Conservation (phyloP, 2,888 invertebrate genomes). For the Mythimna vitellina region DNA sequence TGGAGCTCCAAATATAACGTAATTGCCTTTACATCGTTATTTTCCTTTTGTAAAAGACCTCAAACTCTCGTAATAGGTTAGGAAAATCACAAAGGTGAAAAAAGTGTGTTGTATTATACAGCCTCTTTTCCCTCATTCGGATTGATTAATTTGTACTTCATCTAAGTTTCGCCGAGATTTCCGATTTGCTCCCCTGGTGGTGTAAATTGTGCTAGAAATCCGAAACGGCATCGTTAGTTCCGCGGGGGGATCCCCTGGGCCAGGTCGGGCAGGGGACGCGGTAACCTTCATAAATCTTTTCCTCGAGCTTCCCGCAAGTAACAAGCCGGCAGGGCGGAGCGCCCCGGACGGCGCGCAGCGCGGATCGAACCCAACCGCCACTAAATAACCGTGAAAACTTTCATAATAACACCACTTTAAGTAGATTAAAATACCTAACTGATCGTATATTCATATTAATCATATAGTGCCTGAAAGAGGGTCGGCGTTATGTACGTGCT, state of each 20-base stretch:
- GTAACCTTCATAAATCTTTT: constrained; percentile 89
- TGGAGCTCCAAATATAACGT: constrained; percentile 4
- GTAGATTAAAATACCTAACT: constrained; percentile 83
- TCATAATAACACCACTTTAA: constrained; percentile 84
- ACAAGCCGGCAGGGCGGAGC: constrained; percentile 79
- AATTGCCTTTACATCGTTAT: constrained; percentile 21
- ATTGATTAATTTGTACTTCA: constrained; percentile 82
- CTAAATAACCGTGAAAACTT: constrained; percentile 85
- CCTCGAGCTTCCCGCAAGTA: constrained; percentile 86
- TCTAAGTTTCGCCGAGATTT: constrained; percentile 83
- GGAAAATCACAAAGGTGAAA: constrained; percentile 65
- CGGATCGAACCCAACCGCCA: constrained; percentile 68
- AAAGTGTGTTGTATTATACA: constrained; percentile 75
- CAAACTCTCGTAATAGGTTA: constrained; percentile 36
- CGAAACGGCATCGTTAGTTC: constrained; percentile 88
- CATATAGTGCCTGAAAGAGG: constrained; percentile 76
- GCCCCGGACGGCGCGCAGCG: constrained; percentile 55
- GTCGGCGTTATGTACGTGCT: constrained; percentile 72
- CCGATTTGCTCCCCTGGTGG: constrained; percentile 78
- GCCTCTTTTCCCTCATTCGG: constrained; percentile 70
- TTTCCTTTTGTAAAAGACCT: constrained; percentile 39
- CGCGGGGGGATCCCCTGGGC: constrained; percentile 85
- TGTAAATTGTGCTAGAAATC: constrained; percentile 89
- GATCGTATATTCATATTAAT: constrained; percentile 83
- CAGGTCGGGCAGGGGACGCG: constrained; percentile 81